A percentile compares a stretch with the other conserved stretches of the same genome.
These are phyloP conservation scores for Clistopyga incitator DNA, from an alignment of 2,888 invertebrate genomes.

Conservation along the genomic window DNA sequence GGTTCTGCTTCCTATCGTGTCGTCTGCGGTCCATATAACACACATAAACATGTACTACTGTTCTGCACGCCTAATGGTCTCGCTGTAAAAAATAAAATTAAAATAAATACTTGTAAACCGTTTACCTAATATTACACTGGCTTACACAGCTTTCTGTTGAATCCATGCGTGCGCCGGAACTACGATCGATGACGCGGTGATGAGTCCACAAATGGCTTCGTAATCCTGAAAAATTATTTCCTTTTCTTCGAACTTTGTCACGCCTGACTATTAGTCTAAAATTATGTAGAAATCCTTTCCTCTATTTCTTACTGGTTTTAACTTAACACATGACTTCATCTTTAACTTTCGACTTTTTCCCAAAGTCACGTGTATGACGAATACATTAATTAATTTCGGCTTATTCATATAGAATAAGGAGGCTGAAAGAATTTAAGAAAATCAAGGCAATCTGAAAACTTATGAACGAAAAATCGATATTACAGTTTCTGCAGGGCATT, in stretches of 20 bases:
- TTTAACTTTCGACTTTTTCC: too few relatives aligned
- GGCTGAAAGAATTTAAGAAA: too few relatives aligned
- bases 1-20: conserved; percentile 63
- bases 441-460: too few relatives aligned
- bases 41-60: background rate
- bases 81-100: background rate
- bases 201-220: background rate
- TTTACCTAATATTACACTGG: background rate
- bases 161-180: conserved; percentile 11
- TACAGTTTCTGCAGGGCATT: too few relatives aligned
- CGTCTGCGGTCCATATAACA: conserved; percentile 51
- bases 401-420: too few relatives aligned
- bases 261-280: background rate
- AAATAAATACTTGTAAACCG: background rate
- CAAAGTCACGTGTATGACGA: too few relatives aligned
- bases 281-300: background rate
- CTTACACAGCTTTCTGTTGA: conserved; percentile 14
- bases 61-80: background rate
- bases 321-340: too few relatives aligned
- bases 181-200: conserved; percentile 2
- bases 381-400: too few relatives aligned
- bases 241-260: background rate
- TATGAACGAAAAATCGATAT: too few relatives aligned
- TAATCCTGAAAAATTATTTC: background rate
- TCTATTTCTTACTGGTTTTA: background rate